Conservation (phyloP, 2,113 vertebrate species). For the Pygoscelis adeliae region DNA sequence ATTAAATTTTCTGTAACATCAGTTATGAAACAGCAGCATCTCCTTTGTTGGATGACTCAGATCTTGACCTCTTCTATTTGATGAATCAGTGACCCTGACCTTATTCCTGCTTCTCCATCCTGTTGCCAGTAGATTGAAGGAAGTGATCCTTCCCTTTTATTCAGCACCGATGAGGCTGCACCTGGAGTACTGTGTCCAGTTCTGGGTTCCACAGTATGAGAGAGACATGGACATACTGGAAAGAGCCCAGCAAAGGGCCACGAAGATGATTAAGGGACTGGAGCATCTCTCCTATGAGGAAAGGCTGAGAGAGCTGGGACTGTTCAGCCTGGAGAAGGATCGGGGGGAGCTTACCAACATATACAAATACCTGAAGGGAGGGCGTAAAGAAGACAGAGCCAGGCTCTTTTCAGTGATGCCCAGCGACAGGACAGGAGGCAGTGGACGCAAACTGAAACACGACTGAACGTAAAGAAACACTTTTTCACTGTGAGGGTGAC, state of each 20-base stretch:
- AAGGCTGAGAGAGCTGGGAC: not conserved
- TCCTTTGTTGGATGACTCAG: accelerated
- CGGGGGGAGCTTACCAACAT: not conserved
- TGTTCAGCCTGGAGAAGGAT: not conserved
- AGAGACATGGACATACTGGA: not conserved
- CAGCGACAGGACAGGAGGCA: not conserved
- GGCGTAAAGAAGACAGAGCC: not conserved
- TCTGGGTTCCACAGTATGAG: not conserved
- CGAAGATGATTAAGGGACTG: not conserved
- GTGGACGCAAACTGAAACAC: not conserved
- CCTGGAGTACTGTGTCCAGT: not conserved
- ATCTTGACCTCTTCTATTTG: not conserved
- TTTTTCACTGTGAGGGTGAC: not conserved
- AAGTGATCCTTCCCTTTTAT: not conserved
- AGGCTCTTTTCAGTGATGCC: not conserved
- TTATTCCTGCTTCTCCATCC: not conserved
- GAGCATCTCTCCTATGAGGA: not conserved
- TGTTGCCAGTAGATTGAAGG: not conserved
- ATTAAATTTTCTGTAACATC: not conserved
- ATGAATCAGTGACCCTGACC: not conserved
- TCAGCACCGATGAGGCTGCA: not conserved
- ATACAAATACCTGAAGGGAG: not conserved
- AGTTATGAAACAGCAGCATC: not conserved
- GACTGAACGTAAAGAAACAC: not conserved
- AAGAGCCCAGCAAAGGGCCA: not conserved